These are phyloP conservation scores for Thunnus maccoyii DNA, from an alignment of 2,113 vertebrate species.

Conservation along the genomic window DNA sequence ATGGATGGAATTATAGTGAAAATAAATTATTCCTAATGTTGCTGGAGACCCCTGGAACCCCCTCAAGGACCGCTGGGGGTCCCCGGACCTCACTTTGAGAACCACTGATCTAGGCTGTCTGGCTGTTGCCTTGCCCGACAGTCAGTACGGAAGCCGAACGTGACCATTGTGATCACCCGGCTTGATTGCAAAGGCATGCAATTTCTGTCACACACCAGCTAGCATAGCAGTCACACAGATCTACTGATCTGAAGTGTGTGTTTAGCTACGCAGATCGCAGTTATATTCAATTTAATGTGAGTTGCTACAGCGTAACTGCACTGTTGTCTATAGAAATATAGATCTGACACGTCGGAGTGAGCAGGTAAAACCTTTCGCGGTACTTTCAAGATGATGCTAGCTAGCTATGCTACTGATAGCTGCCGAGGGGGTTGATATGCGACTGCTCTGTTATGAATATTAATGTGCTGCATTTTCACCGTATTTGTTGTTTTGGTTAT, in stretches of 20 bases:
- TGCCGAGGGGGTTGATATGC: constrained; percentile 26
- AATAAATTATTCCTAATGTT: no score
- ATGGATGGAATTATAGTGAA: no score
- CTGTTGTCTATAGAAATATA: constrained; percentile 43
- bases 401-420: constrained; percentile 60
- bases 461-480: background rate
- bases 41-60: no score
- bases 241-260: constrained; percentile 38
- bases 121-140: background rate
- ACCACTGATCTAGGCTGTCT: no score
- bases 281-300: constrained; percentile 62
- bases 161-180: constrained; percentile 73
- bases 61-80: no score
- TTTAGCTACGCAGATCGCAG: background rate
- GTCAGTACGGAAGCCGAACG: constrained; percentile 75
- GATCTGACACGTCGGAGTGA: constrained; percentile 62
- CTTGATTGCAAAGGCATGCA: constrained; percentile 78
- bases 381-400: constrained; percentile 76
- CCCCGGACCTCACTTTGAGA: no score
- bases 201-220: constrained; percentile 77
- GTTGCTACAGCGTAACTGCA: constrained; percentile 19
- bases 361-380: constrained; percentile 80
- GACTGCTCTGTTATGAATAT: constrained; percentile 38
- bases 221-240: constrained; percentile 56
- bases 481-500: background rate